Conservation (phyloP, 1,140 invertebrate genomes). For the Drosophila rhopaloa region DNA sequence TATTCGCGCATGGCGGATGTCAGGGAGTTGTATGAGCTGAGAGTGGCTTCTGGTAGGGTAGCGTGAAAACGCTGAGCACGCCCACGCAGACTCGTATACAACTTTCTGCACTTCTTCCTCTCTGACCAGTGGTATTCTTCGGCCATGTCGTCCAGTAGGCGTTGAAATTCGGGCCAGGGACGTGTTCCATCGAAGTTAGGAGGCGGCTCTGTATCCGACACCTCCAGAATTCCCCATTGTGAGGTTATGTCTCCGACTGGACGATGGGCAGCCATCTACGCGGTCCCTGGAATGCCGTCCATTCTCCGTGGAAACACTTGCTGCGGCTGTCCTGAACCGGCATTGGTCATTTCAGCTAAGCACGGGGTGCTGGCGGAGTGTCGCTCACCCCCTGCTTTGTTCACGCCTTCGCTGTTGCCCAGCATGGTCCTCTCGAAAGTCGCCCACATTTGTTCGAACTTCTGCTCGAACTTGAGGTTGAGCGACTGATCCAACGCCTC, state of each 20-base stretch:
- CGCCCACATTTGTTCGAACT: too few species aligned
- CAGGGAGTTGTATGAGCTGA: neutral
- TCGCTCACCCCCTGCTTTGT: too few species aligned
- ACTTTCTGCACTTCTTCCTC: neutral
- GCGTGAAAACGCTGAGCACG: neutral
- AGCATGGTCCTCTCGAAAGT: too few species aligned
- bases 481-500: too few species aligned
- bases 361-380: neutral
- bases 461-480: too few species aligned
- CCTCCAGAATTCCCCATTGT: neutral
- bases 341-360: neutral
- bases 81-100: neutral
- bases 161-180: too few species aligned
- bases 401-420: too few species aligned
- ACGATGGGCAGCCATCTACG: neutral
- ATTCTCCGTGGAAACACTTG: neutral
- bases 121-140: neutral
- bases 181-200: too few species aligned
- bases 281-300: neutral
- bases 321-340: neutral
- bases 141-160: slow-evolving; percentile 1
- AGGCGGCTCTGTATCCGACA: neutral
- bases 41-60: neutral
- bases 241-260: neutral
- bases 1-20: neutral